phyloP scores from a whole-genome alignment of 2,888 invertebrate genomes.

The Ethmia dodecea region DNA sequence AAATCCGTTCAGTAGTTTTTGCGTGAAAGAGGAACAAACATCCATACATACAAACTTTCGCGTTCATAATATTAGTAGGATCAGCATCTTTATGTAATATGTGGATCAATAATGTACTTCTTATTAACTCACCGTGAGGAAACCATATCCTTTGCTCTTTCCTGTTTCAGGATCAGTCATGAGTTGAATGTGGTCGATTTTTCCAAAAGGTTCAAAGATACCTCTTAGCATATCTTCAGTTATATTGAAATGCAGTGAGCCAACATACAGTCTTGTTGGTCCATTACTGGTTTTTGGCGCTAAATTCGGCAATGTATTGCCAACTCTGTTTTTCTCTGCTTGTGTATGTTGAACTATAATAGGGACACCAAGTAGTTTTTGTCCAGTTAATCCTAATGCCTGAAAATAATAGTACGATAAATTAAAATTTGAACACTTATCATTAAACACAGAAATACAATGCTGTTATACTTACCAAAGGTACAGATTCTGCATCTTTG shows the following conservation, averaged over 20 bases:
- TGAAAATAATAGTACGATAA: slow-evolving; percentile 57
- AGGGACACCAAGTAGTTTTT: slow-evolving; percentile 96
- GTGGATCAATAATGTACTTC: too few relatives aligned
- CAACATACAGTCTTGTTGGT: slow-evolving; percentile 97
- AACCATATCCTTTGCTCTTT: slow-evolving; percentile 97
- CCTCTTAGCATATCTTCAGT: slow-evolving; percentile 99
- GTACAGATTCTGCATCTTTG: slow-evolving; percentile 97
- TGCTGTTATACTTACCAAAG: slow-evolving; percentile 83
- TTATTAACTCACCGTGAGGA: slow-evolving; percentile 88
- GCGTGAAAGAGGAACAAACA: too few relatives aligned
- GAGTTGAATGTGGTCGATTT: slow-evolving; percentile 95
- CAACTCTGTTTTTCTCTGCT: slow-evolving; percentile 95
- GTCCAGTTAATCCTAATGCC: slow-evolving; percentile 97
- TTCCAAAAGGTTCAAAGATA: slow-evolving; percentile 99
- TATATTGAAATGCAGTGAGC: slow-evolving; percentile 98
- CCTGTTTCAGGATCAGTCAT: slow-evolving; percentile 97
- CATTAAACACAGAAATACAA: background rate
- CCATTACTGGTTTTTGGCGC: slow-evolving; percentile 94
- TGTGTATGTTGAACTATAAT: slow-evolving; percentile 99
- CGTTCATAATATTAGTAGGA: too few relatives aligned
- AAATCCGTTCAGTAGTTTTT: too few relatives aligned
- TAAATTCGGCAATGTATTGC: slow-evolving; percentile 89
- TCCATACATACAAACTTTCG: too few relatives aligned
- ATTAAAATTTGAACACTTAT: background rate
- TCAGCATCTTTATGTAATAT: too few relatives aligned